These are phyloP conservation scores for Acrossocheilus wenchowensis DNA, from an alignment of 2,797 vertebrate species.

Conservation along the genomic window DNA sequence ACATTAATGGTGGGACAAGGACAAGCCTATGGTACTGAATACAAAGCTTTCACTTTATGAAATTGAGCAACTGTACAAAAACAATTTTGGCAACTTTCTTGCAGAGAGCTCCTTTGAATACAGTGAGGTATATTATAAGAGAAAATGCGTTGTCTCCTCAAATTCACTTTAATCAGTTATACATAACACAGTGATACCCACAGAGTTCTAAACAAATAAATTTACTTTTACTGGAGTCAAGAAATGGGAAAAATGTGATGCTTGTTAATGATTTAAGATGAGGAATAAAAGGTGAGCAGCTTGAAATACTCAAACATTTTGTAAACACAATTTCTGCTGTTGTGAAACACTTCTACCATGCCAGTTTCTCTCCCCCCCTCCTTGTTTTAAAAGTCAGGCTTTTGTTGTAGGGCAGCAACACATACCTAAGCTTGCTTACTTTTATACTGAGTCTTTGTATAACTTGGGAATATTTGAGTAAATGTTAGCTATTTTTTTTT, in stretches of 20 bases:
- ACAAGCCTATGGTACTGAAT: constrained; percentile 1
- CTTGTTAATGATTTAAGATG: background rate
- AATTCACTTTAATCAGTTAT: background rate
- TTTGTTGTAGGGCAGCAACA: background rate
- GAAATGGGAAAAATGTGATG: no score
- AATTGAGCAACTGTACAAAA: background rate
- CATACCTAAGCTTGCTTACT: background rate
- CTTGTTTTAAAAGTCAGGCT: background rate
- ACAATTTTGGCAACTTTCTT: background rate
- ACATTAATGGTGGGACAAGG: background rate
- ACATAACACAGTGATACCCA: background rate
- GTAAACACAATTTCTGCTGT: background rate
- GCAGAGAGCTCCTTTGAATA: background rate
- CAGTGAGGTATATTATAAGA: background rate
- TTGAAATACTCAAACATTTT: background rate
- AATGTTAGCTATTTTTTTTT: background rate
- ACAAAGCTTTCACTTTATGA: background rate
- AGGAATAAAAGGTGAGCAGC: background rate
- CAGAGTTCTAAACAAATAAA: background rate
- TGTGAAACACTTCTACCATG: background rate
- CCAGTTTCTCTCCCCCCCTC: background rate
- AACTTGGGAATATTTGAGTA: background rate
- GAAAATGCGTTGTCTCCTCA: background rate
- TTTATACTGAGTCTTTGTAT: background rate
- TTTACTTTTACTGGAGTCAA: background rate